These are phyloP conservation scores for Delia radicum DNA, from an alignment of 1,140 invertebrate species.

Conservation along the genomic window DNA sequence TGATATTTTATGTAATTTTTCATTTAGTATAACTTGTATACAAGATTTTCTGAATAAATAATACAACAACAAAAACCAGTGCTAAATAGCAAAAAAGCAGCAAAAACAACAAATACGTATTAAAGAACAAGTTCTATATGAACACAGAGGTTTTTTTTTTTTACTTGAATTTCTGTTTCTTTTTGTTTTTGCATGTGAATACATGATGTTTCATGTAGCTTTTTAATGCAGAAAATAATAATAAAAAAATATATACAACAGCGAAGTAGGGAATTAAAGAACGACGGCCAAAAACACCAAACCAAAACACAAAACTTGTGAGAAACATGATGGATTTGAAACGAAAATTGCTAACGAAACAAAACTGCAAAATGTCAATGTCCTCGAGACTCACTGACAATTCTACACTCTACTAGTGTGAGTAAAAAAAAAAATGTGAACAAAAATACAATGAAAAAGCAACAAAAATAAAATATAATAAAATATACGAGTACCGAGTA, in stretches of 20 bases:
- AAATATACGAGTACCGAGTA: not conserved
- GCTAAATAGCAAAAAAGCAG: not conserved
- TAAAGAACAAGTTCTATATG: not conserved
- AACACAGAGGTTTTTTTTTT: not conserved
- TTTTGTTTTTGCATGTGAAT: not conserved
- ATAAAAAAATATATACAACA: not conserved
- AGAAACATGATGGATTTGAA: slow-evolving; percentile 32
- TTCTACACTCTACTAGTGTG: not conserved
- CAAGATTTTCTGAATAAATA: not conserved
- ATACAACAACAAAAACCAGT: not conserved
- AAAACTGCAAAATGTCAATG: slow-evolving; percentile 56
- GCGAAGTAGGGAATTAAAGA: not conserved
- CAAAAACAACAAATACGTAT: not conserved
- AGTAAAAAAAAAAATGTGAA: not conserved
- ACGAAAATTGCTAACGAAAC: slow-evolving; percentile 53
- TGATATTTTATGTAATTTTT: not conserved
- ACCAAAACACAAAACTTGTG: not conserved
- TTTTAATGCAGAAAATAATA: not conserved
- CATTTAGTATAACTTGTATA: not conserved
- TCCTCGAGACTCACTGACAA: slow-evolving; percentile 35
- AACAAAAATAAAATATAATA: not conserved
- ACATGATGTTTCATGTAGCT: not conserved
- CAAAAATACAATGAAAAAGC: not conserved
- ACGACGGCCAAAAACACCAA: not conserved
- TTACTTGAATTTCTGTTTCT: not conserved